phyloP scores from a whole-genome alignment of 2,797 vertebrate genomes.

The Threskiornis aethiopicus region DNA sequence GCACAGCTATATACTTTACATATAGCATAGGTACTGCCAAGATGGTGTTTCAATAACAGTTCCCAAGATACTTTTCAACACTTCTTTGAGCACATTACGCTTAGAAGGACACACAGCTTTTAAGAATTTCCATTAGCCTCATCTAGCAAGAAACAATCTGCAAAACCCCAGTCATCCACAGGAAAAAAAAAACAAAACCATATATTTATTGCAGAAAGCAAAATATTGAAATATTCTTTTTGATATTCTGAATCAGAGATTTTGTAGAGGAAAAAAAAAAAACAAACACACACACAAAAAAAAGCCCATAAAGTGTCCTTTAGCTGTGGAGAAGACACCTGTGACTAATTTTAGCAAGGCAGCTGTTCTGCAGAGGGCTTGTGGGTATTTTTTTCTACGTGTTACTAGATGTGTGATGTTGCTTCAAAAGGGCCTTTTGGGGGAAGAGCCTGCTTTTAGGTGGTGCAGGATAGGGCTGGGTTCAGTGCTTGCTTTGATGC shows the following conservation, averaged over 20 bases:
- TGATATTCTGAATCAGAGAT: neutral
- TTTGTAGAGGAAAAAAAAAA: neutral
- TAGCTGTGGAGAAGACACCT: neutral
- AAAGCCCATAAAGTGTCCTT: neutral
- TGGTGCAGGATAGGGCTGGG: rapidly evolving
- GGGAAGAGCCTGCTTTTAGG: rapidly evolving
- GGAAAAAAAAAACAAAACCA: neutral
- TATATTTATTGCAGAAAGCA: neutral
- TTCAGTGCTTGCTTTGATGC: rapidly evolving
- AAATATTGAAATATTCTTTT: neutral
- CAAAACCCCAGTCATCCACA: neutral
- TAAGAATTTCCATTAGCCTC: neutral
- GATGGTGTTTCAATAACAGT: neutral
- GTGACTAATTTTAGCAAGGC: neutral
- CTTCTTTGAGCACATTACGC: neutral
- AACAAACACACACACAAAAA: no score
- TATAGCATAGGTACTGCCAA: neutral
- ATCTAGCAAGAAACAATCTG: neutral
- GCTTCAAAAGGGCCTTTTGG: neutral
- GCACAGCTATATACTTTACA: rapidly evolving
- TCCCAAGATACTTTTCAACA: neutral
- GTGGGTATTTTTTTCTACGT: neutral
- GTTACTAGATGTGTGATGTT: neutral
- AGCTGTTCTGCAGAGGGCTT: neutral
- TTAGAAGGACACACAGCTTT: neutral